Percentiles rank a stretch among this genome's conserved stretches.
phyloP scores from a whole-genome alignment of 1,140 invertebrate genomes.

The Sogatella furcifera region DNA sequence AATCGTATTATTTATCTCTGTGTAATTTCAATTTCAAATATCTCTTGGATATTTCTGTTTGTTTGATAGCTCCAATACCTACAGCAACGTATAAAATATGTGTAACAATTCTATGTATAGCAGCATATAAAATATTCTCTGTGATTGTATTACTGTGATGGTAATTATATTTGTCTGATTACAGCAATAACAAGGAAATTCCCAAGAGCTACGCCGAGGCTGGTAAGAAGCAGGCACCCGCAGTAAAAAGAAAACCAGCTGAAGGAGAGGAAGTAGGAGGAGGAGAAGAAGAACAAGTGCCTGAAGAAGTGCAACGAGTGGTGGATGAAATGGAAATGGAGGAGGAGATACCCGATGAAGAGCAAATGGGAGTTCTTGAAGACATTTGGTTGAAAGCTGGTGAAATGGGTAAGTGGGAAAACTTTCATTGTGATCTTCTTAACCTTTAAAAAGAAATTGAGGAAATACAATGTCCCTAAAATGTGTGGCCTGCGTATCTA shows the following conservation, averaged over 20 bases:
- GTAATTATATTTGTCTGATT: neutral
- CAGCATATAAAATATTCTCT: too few species aligned
- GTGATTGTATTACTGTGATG: too few species aligned
- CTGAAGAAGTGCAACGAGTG: constrained; percentile 37
- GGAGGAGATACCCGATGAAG: constrained; percentile 47
- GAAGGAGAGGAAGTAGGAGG: constrained; percentile 16
- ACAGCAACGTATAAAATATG: too few species aligned
- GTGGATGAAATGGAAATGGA: constrained; percentile 37
- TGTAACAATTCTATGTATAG: too few species aligned
- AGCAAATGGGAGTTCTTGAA: constrained; percentile 61
- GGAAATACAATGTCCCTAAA: too few species aligned
- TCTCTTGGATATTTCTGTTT: too few species aligned
- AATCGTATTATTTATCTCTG: too few species aligned
- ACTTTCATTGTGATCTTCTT: too few species aligned
- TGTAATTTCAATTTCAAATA: too few species aligned
- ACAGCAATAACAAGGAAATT: constrained; percentile 36
- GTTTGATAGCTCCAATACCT: too few species aligned
- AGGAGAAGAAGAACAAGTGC: constrained; percentile 31
- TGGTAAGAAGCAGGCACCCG: constrained; percentile 40
- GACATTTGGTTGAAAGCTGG: constrained; percentile 74
- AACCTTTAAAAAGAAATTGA: too few species aligned
- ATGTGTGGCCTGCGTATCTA: too few species aligned
- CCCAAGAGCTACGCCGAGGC: constrained; percentile 47
- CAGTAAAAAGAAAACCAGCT: constrained; percentile 44
- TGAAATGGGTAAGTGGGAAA: constrained; percentile 47